Conservation (phyloP, 2,113 vertebrate species). For the Patagioenas fasciata region DNA sequence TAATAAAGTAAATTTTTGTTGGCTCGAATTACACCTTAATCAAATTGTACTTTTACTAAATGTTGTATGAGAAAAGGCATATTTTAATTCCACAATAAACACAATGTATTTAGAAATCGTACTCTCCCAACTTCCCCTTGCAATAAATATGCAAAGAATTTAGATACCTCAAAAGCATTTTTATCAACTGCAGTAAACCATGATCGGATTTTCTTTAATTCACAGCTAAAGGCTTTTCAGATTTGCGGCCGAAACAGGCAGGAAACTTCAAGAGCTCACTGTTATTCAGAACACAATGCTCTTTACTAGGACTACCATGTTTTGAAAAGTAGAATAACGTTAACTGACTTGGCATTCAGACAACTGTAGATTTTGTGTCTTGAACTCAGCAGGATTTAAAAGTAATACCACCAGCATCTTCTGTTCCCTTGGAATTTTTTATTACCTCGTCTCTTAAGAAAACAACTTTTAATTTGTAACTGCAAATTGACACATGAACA, state of each 20-base stretch:
- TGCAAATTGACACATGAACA: not conserved
- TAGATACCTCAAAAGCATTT: not conserved
- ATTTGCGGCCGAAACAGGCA: not conserved
- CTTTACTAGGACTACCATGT: not conserved
- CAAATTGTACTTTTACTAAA: not conserved
- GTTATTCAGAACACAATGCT: not conserved
- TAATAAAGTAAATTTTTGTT: not conserved
- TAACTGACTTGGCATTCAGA: not conserved
- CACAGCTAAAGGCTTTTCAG: not conserved
- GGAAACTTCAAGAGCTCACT: not conserved
- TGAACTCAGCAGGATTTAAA: not conserved
- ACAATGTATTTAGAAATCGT: not conserved
- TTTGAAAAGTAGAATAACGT: not conserved
- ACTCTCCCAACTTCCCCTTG: not conserved
- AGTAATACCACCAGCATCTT: not conserved
- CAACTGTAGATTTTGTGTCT: not conserved
- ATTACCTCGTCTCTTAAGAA: not conserved
- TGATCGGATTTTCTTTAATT: not conserved
- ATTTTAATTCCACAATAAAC: not conserved
- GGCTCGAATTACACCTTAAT: not conserved
- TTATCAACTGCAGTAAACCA: not conserved
- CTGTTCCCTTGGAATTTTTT: not conserved
- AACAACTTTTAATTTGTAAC: not conserved
- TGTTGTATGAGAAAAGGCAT: not conserved
- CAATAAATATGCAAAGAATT: not conserved